Percentiles rank a stretch among this genome's conserved stretches.
phyloP scores from a whole-genome alignment of 2,113 vertebrate genomes.

The Neomonachus schauinslandi region DNA sequence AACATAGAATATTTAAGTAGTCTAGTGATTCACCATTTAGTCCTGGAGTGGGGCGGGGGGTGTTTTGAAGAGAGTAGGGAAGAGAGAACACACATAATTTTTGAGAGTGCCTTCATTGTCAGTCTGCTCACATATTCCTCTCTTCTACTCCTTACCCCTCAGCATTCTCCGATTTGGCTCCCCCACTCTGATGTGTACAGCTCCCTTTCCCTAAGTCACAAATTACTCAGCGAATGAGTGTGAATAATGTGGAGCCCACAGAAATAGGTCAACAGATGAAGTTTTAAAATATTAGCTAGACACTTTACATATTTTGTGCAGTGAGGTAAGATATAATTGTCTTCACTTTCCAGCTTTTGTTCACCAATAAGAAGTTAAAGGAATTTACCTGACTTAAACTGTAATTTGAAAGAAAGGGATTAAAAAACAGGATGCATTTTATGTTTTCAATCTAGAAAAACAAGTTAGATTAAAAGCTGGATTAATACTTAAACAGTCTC shows the following conservation, averaged over 20 bases:
- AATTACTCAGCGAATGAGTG: not conserved
- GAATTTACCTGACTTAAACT: conserved; percentile 29
- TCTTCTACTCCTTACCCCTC: not conserved
- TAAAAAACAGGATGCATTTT: not conserved
- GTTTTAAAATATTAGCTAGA: conserved; percentile 32
- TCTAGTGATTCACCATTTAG: not conserved
- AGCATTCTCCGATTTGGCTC: not conserved
- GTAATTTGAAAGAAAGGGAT: conserved; percentile 50
- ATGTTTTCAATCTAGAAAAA: conserved; percentile 48
- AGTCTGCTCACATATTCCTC: not conserved
- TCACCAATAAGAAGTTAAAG: conserved; percentile 25
- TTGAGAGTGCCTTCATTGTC: not conserved
- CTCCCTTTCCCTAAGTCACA: not conserved
- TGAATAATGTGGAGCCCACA: not conserved
- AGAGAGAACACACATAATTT: not conserved
- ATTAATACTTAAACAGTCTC: conserved; percentile 55
- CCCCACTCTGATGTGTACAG: not conserved
- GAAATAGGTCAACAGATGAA: conserved; percentile 29
- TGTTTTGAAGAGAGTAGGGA: not conserved
- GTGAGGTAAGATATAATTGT: not conserved
- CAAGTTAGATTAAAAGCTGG: conserved; percentile 53
- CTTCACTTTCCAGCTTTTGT: not conserved
- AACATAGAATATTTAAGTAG: not conserved
- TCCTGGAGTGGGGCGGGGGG: not conserved
- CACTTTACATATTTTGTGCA: not conserved